Base-by-base conservation (phyloP, 2,888 invertebrate species). In the Ecdyonurus torrentis region DNA sequence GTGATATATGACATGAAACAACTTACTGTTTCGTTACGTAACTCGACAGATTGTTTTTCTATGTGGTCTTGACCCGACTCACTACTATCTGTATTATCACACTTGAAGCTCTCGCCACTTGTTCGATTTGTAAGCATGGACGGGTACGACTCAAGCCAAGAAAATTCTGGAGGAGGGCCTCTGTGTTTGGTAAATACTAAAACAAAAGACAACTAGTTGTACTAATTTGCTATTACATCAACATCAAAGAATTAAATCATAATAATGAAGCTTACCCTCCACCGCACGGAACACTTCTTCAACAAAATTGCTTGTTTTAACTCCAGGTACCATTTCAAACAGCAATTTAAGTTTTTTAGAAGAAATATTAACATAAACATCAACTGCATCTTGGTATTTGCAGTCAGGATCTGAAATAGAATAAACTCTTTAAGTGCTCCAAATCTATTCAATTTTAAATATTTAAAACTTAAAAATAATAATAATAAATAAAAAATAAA, bases 201-300 rank as follows among this genome's bases (percentile, higher is more conserved):
- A 64, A 65, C 52, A 52, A 52, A 19, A 63, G 60, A 61, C 2
- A 55, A 53, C 25, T 50, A 10, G n/a, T n/a, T n/a, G n/a, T n/a
- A n/a, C n/a, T n/a, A n/a, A n/a, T n/a, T n/a, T n/a, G n/a, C n/a
- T n/a, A n/a, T n/a, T n/a, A n/a, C n/a, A n/a, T n/a, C n/a, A 55
- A n/a, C 59, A 58, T 64, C 52, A 59, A 23, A 55, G n/a, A 24
- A 55, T 37, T 55, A 61, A 23, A 20, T 58, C 59, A 55, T 19
- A 64, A 61, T 37, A 63, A 23, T 52, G 15, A 19, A 2, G 63
- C 67, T 78, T 79, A 77, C 85, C 80, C 78, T 88, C 87, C 71
- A 86, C 83, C 1, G 86, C 83, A 70, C 84, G 79, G 68, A 85
- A 86, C 65, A 89, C 77, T 72, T 87, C 87, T 64, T 84, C 84